phyloP scores from a whole-genome alignment of 92 coral and sea anemone genomes.

The Parazoanthus darwini region DNA sequence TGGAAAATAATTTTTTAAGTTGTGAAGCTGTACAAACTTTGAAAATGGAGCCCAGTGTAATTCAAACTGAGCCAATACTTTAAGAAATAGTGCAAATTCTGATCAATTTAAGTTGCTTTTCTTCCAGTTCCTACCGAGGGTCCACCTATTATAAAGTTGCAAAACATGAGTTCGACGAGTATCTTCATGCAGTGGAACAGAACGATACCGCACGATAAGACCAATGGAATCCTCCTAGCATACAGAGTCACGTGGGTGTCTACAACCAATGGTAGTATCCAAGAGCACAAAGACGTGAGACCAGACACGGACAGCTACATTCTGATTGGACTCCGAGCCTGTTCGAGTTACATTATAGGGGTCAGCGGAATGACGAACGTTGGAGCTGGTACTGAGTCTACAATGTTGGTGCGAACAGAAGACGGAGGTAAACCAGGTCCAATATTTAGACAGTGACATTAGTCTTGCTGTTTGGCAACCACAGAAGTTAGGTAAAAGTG shows the following conservation, averaged over 20 bases:
- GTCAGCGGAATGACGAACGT: too few relatives aligned
- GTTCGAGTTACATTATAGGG: too few relatives aligned
- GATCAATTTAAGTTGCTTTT: neutral
- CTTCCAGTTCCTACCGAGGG: conserved; percentile 27
- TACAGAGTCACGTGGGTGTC: conserved; percentile 22
- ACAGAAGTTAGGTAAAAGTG: too few relatives aligned
- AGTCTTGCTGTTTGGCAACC: neutral
- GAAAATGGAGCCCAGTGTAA: too few relatives aligned
- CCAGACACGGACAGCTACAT: conserved; percentile 4
- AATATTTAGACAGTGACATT: neutral
- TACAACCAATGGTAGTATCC: neutral
- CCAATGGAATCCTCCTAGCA: conserved; percentile 17
- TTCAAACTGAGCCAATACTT: too few relatives aligned
- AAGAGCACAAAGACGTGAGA: conserved; percentile 8
- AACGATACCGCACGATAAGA: conserved; percentile 16
- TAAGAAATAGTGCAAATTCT: too few relatives aligned
- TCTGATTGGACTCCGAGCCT: neutral
- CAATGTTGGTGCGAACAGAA: neutral
- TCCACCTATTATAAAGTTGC: conserved; percentile 8
- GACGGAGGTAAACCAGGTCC: neutral
- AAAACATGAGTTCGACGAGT: conserved; percentile 13
- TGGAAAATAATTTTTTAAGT: too few relatives aligned
- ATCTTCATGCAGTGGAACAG: conserved; percentile 30
- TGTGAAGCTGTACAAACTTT: too few relatives aligned
- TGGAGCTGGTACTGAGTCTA: neutral